Evolutionary conservation across 1,140 invertebrate genomes (phyloP), one percentile per base, ranked within the genome.

Genomic region (Antheraea mylitta): DNA sequence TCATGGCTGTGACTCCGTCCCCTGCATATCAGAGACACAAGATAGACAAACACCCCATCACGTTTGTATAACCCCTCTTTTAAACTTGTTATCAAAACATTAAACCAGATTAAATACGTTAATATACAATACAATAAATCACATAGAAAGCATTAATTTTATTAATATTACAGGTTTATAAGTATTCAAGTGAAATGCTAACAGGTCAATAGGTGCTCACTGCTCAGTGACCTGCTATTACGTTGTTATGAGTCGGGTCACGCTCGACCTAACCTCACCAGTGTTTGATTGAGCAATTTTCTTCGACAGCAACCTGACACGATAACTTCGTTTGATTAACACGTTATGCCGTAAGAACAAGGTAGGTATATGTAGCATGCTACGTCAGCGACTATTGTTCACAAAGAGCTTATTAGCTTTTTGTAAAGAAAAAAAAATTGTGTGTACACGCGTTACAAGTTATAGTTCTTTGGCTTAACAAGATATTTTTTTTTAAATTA

Each of bases 201-300:
- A 80, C 77, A 77, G 71, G 69, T 78, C 68, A 74, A 76, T 80
- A 80, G 72, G 73, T 53, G 45, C 45, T 30, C 60, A 61, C 67
- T 65, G 66, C 67, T 72, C 62, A 67, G 65, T 67, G 75, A 74
- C 69, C 75, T 74, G 76, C 80, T 76, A 81, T 87, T 85, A 85
- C 73, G 74, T 80, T 72, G 70, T 83, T 81, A 84, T 77, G 80
- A 77, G 78, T 72, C 76, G 77, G 80, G 79, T 79, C 82, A 86
- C 84, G 84, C 81, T 86, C 83, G 81, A 83, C 84, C 83, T 75
- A 74, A 74, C 72, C 67, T 69, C 60, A 73, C 71, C 71, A 68
- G 69, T 76, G 69, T 78, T 76, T 81, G 83, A 86, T 86, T 86
- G 81, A 86, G 81, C 79, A 82, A 86, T 86, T 86, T 83, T 78